Evolutionary conservation across 1,140 invertebrate species (phyloP).

Genomic region (Hyposmocoma kahamanoa): DNA sequence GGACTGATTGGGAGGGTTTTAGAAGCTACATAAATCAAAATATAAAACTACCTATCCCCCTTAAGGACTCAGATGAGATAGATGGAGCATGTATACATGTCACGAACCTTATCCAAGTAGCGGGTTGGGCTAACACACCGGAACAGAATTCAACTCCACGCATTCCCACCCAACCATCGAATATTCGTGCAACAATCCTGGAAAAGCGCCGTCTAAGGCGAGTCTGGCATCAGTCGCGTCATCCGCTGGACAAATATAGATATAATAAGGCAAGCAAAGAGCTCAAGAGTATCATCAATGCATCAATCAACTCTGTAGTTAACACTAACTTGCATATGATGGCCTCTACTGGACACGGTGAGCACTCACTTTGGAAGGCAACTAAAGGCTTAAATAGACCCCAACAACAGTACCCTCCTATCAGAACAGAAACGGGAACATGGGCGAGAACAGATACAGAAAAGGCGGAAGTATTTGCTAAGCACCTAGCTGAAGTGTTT

Average conservation of each 20-base stretch:
- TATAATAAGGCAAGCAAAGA: not conserved
- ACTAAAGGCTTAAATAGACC: not conserved
- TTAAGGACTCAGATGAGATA: slow-evolving; percentile 19
- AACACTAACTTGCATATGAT: not conserved
- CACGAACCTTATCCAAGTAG: too few species aligned
- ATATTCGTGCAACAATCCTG: too few species aligned
- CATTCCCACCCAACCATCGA: too few species aligned
- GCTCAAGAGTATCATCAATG: not conserved
- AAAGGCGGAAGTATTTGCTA: too few species aligned
- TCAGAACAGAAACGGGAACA: too few species aligned
- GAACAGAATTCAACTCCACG: too few species aligned
- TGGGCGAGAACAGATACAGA: too few species aligned
- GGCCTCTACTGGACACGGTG: not conserved
- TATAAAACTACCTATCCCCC: slow-evolving; percentile 5
- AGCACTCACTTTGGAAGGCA: slow-evolving; percentile 3
- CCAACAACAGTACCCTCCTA: not conserved
- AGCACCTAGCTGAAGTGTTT: too few species aligned
- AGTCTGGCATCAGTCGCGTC: slow-evolving; percentile 2
- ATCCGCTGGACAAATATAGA: slow-evolving; percentile 1
- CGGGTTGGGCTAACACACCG: too few species aligned
- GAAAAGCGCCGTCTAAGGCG: slow-evolving; percentile 7
- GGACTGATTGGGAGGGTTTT: not conserved
- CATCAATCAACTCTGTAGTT: not conserved
- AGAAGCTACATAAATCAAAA: not conserved
- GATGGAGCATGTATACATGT: slow-evolving; percentile 12